Conservation (phyloP, 92 coral and sea anemone species). For the Zoanthus solanderi region DNA sequence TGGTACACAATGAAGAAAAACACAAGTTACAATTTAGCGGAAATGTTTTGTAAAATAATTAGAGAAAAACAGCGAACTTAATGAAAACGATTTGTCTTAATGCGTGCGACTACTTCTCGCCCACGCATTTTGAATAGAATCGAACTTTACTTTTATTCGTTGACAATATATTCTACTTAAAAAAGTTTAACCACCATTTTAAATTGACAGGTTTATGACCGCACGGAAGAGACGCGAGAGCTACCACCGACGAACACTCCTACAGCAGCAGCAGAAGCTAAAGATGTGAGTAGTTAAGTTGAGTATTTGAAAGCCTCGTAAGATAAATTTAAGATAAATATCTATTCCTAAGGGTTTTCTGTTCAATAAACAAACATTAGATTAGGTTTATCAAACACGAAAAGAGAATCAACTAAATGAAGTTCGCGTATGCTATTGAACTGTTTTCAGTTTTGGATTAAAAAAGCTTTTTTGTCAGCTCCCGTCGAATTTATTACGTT, state of each 20-base stretch:
- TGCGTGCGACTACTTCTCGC: background rate
- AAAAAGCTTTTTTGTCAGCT: background rate
- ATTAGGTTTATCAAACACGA: background rate
- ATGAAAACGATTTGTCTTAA: background rate
- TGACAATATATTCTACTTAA: background rate
- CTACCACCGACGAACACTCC: conserved; percentile 77
- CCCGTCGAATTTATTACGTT: background rate
- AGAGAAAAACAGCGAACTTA: background rate
- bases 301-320: background rate
- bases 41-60: background rate
- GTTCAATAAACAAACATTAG: background rate
- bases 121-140: background rate
- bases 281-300: conserved; percentile 72
- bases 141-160: background rate
- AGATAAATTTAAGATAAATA: background rate
- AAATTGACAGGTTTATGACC: conserved; percentile 84
- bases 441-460: background rate
- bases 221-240: conserved; percentile 88
- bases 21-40: background rate
- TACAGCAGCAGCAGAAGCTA: conserved; percentile 83
- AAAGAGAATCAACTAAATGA: background rate
- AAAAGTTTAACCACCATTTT: background rate
- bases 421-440: background rate
- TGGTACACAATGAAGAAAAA: background rate
- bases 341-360: background rate